phyloP scores from a whole-genome alignment of 1,140 invertebrate genomes.

The Phymastichus coffea region DNA sequence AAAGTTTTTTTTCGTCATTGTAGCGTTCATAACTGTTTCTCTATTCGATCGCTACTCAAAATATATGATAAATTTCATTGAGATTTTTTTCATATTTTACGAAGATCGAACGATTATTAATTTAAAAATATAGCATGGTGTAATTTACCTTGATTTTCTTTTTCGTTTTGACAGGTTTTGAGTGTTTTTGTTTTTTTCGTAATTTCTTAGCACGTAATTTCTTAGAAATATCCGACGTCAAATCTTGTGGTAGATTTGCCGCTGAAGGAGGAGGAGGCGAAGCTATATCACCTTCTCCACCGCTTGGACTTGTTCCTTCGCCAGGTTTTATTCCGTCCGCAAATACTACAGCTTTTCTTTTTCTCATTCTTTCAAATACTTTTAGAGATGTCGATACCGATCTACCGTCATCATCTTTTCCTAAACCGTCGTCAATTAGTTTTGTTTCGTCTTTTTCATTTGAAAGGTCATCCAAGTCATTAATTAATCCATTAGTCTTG shows the following conservation, averaged over 20 bases:
- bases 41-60: too few relatives aligned
- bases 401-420: slow-evolving; percentile 32
- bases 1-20: too few relatives aligned
- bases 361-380: slow-evolving; percentile 28
- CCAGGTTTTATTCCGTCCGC: slow-evolving; percentile 67
- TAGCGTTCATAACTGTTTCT: too few relatives aligned
- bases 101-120: background rate
- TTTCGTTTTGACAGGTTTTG: slow-evolving; percentile 53
- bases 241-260: slow-evolving; percentile 29
- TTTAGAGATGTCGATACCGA: background rate
- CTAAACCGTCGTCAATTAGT: slow-evolving; percentile 31
- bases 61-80: too few relatives aligned
- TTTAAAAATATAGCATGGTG: background rate
- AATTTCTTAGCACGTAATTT: slow-evolving; percentile 56
- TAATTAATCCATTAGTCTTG: slow-evolving; percentile 40
- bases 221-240: slow-evolving; percentile 45
- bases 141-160: slow-evolving; percentile 57
- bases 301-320: slow-evolving; percentile 65
- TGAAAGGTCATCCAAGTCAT: slow-evolving; percentile 31
- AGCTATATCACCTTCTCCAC: slow-evolving; percentile 63
- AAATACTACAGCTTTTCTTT: slow-evolving; percentile 62
- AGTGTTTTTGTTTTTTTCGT: slow-evolving; percentile 53
- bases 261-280: slow-evolving; percentile 62
- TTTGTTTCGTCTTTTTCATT: slow-evolving; percentile 32
- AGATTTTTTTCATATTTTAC: background rate